These are phyloP conservation scores for Acanthopleura granulata DNA, from an alignment of 2,888 invertebrate genomes.

Conservation along the genomic window DNA sequence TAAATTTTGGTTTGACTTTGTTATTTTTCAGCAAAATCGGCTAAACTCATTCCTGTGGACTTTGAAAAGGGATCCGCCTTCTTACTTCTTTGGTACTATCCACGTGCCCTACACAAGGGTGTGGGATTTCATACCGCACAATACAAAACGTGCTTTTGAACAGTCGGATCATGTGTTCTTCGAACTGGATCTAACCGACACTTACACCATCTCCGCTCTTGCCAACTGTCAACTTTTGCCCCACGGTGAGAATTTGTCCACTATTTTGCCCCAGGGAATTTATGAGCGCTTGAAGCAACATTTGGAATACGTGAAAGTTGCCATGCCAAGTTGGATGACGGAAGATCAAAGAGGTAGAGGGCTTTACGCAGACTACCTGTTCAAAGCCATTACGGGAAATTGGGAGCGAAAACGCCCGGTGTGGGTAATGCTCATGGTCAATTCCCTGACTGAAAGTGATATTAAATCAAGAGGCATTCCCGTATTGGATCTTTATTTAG, in stretches of 20 bases:
- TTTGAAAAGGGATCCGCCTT: slow-evolving; percentile 63
- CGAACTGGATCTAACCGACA: slow-evolving; percentile 73
- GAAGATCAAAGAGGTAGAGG: slow-evolving; percentile 67
- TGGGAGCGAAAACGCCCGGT: slow-evolving; percentile 74
- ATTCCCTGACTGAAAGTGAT: slow-evolving; percentile 72
- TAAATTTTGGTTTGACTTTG: not conserved
- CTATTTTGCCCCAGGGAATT: slow-evolving; percentile 70
- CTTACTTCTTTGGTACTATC: slow-evolving; percentile 74
- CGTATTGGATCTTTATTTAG: slow-evolving; percentile 73
- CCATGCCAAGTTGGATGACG: slow-evolving; percentile 71
- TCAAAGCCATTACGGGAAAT: slow-evolving; percentile 71
- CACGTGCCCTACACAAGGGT: slow-evolving; percentile 74
- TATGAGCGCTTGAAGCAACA: slow-evolving; percentile 71
- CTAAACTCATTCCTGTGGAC: slow-evolving; percentile 70
- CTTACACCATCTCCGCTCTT: slow-evolving; percentile 70
- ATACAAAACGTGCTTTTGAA: slow-evolving; percentile 72
- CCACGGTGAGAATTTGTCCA: slow-evolving; percentile 62
- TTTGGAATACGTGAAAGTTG: slow-evolving; percentile 69
- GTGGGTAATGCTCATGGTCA: slow-evolving; percentile 74
- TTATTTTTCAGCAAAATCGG: slow-evolving; percentile 44
- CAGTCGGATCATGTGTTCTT: slow-evolving; percentile 72
- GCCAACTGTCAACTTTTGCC: slow-evolving; percentile 72
- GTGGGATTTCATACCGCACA: slow-evolving; percentile 73
- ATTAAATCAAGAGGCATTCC: slow-evolving; percentile 71
- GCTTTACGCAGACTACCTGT: slow-evolving; percentile 71